A percentile compares a stretch with the other conserved stretches of the same genome.
Conservation (phyloP, 2,888 invertebrate genomes). For the Atrina japonica region DNA sequence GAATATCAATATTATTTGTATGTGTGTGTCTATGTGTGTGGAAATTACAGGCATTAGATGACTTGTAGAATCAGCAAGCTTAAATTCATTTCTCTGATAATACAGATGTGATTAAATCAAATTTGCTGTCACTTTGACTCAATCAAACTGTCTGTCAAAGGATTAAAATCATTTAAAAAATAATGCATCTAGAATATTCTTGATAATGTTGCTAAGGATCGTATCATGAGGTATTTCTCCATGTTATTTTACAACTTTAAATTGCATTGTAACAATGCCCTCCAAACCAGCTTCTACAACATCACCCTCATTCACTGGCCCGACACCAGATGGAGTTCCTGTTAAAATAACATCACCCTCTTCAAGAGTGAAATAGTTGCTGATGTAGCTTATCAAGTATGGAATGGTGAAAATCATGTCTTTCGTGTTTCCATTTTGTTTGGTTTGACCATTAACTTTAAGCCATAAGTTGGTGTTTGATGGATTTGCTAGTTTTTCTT, state of each 20-base stretch:
- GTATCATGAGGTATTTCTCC: too few species aligned
- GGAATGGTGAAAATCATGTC: constrained; percentile 87
- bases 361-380: constrained; percentile 87
- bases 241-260: constrained; percentile 58
- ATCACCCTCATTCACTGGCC: constrained; percentile 85
- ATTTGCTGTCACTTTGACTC: too few species aligned
- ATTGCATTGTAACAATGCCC: constrained; percentile 70
- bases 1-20: too few species aligned
- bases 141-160: too few species aligned
- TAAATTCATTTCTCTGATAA: too few species aligned
- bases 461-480: constrained; percentile 73
- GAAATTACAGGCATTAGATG: too few species aligned
- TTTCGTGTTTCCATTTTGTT: constrained; percentile 85
- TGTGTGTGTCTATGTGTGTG: too few species aligned
- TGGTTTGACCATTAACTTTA: constrained; percentile 83
- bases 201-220: too few species aligned
- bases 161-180: too few species aligned
- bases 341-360: constrained; percentile 88
- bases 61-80: too few species aligned
- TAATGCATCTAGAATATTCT: too few species aligned
- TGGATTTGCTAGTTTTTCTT: constrained; percentile 70
- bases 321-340: constrained; percentile 87
- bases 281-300: constrained; percentile 84
- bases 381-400: constrained; percentile 85
- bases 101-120: too few species aligned